phyloP scores from a whole-genome alignment of 2,113 vertebrate genomes.

The Phycodurus eques region DNA sequence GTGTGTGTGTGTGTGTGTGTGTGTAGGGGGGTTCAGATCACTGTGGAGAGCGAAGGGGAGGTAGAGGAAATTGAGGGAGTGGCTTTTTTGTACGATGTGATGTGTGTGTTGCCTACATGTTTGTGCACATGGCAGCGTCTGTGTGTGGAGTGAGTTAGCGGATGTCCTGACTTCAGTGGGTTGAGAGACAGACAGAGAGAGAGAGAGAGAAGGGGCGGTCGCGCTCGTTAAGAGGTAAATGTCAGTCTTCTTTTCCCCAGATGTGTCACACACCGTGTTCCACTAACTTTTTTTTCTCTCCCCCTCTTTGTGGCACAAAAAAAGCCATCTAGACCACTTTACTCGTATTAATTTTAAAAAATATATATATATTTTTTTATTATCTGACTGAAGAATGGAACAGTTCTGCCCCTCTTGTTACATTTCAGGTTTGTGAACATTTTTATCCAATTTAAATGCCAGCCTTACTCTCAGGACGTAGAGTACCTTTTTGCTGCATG shows the following conservation, averaged over 20 bases:
- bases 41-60: conserved; percentile 58
- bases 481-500: not conserved
- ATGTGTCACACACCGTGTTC: conserved; percentile 26
- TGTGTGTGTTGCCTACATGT: conserved; percentile 33
- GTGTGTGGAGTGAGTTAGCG: conserved; percentile 42
- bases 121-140: conserved; percentile 33
- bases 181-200: conserved; percentile 27
- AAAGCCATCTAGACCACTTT: conserved; percentile 18
- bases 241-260: conserved; percentile 41
- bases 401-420: conserved; percentile 33
- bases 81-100: conserved; percentile 53
- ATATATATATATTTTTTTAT: conserved; percentile 17
- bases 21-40: conserved; percentile 32
- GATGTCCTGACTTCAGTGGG: conserved; percentile 57
- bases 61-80: conserved; percentile 66
- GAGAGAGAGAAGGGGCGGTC: conserved; percentile 23
- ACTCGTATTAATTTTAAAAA: not conserved
- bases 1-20: conserved; percentile 1
- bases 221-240: conserved; percentile 52
- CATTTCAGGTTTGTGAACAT: conserved; percentile 48
- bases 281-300: conserved; percentile 14
- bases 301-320: not conserved
- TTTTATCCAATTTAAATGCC: not conserved
- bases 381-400: conserved; percentile 39
- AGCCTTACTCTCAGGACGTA: conserved; percentile 2